Percentiles rank a stretch among this genome's conserved stretches.
These are phyloP conservation scores for Bradypodion pumilum DNA, from an alignment of 2,797 vertebrate genomes.

Conservation along the genomic window DNA sequence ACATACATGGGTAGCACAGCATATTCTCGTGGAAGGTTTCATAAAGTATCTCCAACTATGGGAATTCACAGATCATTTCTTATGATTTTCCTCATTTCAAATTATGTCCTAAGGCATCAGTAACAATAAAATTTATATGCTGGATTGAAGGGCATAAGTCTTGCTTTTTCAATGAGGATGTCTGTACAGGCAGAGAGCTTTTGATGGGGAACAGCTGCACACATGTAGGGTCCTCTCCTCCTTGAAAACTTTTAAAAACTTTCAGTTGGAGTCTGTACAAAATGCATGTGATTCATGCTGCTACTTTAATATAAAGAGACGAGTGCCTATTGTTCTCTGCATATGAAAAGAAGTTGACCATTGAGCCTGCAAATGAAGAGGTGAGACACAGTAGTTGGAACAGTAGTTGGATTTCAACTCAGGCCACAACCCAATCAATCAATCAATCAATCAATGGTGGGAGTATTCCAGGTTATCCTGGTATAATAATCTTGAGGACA, in stretches of 20 bases:
- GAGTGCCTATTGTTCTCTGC: neutral
- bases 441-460: no score
- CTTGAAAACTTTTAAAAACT: neutral
- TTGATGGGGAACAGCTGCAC: neutral
- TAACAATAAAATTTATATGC: neutral
- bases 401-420: no score
- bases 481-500: no score
- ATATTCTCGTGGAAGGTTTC: neutral
- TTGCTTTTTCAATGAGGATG: neutral
- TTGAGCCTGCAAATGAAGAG: no score
- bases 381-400: no score
- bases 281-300: neutral
- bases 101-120: neutral
- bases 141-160: neutral
- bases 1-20: neutral
- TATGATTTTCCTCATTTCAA: slow-evolving; percentile 12
- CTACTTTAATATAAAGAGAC: neutral
- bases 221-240: neutral
- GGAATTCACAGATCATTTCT: slow-evolving; percentile 45
- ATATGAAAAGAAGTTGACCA: neutral
- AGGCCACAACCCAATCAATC: no score
- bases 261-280: no score
- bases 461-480: no score
- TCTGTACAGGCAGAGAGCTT: neutral
- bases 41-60: slow-evolving; percentile 27